Conservation (phyloP, 1,140 invertebrate genomes). For the Oncopodura yosiiana region DNA sequence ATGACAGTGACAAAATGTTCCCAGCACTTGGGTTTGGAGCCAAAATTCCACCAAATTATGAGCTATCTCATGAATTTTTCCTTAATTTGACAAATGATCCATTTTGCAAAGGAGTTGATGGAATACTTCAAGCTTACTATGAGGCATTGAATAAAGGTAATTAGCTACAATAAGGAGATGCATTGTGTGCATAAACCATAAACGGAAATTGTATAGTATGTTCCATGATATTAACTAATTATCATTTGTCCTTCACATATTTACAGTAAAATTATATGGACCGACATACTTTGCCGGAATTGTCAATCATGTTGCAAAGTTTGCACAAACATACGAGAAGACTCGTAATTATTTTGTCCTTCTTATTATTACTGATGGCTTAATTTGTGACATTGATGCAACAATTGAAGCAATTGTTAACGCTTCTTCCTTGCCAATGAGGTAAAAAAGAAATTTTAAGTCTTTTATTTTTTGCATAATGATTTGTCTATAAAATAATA, state of each 20-base stretch:
- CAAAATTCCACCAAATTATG: slow-evolving; percentile 44
- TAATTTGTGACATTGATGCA: slow-evolving; percentile 53
- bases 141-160: slow-evolving; percentile 39
- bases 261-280: slow-evolving; percentile 44
- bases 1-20: slow-evolving; percentile 48
- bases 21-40: slow-evolving; percentile 51
- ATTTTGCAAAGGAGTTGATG: slow-evolving; percentile 46
- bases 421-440: slow-evolving; percentile 40
- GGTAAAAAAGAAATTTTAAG: no score
- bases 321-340: slow-evolving; percentile 35
- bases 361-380: slow-evolving; percentile 56
- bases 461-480: no score
- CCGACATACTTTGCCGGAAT: slow-evolving; percentile 47
- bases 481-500: no score
- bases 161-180: no score
- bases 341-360: slow-evolving; percentile 55
- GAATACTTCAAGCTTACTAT: slow-evolving; percentile 45
- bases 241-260: no score
- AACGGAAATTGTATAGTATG: no score
- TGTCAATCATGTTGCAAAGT: slow-evolving; percentile 42
- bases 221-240: neutral
- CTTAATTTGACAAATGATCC: slow-evolving; percentile 52
- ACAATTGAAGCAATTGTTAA: slow-evolving; percentile 47
- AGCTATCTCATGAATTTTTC: slow-evolving; percentile 50
- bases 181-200: no score